Conservation (phyloP, 2,888 invertebrate genomes). For the Cryptus viduatorius region DNA sequence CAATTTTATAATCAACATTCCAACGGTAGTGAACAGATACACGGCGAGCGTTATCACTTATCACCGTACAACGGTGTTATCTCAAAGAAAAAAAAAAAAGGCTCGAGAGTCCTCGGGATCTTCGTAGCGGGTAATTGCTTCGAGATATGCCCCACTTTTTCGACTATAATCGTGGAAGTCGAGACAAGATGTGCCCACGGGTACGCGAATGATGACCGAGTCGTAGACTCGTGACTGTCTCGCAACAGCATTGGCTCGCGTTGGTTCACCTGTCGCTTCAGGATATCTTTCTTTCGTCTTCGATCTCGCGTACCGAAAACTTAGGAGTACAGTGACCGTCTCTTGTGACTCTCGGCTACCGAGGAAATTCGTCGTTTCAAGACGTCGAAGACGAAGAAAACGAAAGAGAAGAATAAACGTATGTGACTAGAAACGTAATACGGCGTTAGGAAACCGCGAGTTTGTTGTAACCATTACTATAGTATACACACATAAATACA, state of each 20-base stretch:
- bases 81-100: neutral
- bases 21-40: neutral
- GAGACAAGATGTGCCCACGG: slow-evolving; percentile 63
- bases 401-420: slow-evolving; percentile 29
- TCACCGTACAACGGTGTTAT: neutral
- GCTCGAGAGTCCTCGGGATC: slow-evolving; percentile 31
- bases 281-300: slow-evolving; percentile 33
- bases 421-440: slow-evolving; percentile 26
- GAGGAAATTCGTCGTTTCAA: neutral
- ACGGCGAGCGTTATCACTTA: neutral
- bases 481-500: neutral
- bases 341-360: neutral
- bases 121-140: slow-evolving; percentile 66
- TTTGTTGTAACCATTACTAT: neutral
- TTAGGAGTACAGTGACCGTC: slow-evolving; percentile 19
- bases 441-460: slow-evolving; percentile 14
- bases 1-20: neutral
- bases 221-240: slow-evolving; percentile 59
- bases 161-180: slow-evolving; percentile 63
- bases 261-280: slow-evolving; percentile 52
- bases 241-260: slow-evolving; percentile 58
- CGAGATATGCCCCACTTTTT: slow-evolving; percentile 73
- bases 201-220: slow-evolving; percentile 61
- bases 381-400: slow-evolving; percentile 1
- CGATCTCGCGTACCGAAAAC: slow-evolving; percentile 8